Percentiles rank a stretch among this genome's conserved stretches.
These are phyloP conservation scores for Aptenodytes patagonicus DNA, from an alignment of 2,113 vertebrate genomes.

Conservation along the genomic window DNA sequence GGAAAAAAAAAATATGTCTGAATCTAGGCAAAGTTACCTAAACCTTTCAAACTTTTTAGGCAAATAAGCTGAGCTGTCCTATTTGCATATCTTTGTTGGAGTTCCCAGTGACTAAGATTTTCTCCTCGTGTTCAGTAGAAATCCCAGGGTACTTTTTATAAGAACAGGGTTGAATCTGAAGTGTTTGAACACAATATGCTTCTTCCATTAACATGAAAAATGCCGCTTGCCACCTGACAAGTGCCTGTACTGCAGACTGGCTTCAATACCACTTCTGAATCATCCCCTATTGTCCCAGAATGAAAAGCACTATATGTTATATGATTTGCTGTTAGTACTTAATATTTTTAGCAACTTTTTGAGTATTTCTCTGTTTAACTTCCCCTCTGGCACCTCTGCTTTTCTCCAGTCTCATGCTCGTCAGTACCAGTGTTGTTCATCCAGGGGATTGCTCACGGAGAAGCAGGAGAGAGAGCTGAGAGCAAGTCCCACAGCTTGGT, in stretches of 20 bases:
- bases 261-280: background rate
- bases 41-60: background rate
- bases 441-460: background rate
- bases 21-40: background rate
- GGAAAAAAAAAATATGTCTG: background rate
- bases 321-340: background rate
- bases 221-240: background rate
- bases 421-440: background rate
- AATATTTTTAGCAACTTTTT: background rate
- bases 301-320: background rate
- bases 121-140: background rate
- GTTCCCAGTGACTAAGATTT: background rate
- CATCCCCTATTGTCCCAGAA: background rate
- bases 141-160: background rate
- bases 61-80: background rate
- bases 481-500: background rate
- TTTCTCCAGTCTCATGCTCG: background rate
- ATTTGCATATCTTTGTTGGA: background rate
- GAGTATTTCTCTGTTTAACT: background rate
- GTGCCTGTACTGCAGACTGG: background rate
- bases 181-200: background rate
- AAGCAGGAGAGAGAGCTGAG: background rate
- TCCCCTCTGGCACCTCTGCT: background rate
- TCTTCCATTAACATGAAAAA: background rate
- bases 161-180: background rate